Evolutionary conservation across 2,888 invertebrate genomes (phyloP).

Genomic region (Caradrina kadenii): DNA sequence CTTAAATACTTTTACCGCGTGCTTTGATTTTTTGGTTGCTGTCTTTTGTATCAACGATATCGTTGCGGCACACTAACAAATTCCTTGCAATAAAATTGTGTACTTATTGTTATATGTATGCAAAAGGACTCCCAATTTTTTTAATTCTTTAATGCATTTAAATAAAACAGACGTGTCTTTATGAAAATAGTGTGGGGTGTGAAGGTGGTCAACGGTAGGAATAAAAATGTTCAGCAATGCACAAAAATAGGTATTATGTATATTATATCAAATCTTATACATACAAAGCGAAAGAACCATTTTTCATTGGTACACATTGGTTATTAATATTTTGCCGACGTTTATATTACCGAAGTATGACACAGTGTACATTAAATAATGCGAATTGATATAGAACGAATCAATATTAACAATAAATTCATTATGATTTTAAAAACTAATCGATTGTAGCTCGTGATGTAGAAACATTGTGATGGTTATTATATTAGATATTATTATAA

Average conservation of each 20-base stretch:
- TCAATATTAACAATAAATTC: slow-evolving; percentile 80
- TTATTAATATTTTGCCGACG: slow-evolving; percentile 69
- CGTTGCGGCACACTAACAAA: too few species aligned
- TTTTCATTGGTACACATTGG: slow-evolving; percentile 81
- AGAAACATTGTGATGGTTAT: slow-evolving; percentile 62
- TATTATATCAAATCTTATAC: slow-evolving; percentile 43
- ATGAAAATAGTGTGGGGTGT: not conserved
- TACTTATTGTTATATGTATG: too few species aligned
- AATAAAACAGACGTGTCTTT: not conserved
- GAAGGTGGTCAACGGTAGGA: not conserved
- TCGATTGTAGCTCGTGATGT: slow-evolving; percentile 70
- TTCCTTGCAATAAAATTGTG: too few species aligned
- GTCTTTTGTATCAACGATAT: not conserved
- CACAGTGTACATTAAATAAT: slow-evolving; percentile 65
- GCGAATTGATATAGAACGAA: slow-evolving; percentile 71
- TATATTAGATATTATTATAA: slow-evolving; percentile 70
- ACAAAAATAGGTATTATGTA: slow-evolving; percentile 50
- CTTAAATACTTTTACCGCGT: too few species aligned
- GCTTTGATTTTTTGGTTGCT: not conserved
- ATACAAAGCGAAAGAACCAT: slow-evolving; percentile 64
- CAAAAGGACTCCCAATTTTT: too few species aligned
- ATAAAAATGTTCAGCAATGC: slow-evolving; percentile 42
- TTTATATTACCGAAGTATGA: slow-evolving; percentile 62
- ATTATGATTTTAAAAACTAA: slow-evolving; percentile 79
- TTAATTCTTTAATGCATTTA: too few species aligned